Base-by-base conservation (phyloP, 1,140 invertebrate species). In the Pissodes strobi region DNA sequence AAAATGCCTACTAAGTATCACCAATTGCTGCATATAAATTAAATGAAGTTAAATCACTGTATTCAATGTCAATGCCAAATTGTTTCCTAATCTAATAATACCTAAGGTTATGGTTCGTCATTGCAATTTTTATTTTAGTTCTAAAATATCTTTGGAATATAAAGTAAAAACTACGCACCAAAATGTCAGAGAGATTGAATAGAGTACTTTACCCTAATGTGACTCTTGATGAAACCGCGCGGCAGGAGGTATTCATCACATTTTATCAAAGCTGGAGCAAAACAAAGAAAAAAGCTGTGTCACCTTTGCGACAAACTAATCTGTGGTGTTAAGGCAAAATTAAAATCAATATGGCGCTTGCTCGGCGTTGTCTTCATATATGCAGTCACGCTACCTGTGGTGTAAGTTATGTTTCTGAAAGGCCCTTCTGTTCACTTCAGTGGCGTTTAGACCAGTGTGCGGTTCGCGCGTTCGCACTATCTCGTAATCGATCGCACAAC, bases 311-410 rank as follows among this genome's bases (percentile, higher is more conserved):
- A 68, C 70, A 71, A 64, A 57, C 55, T 69, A 68, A 65, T 70
- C 66, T 67, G 67, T 68, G 58, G 68, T 68, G 61, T 66, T 72
- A 64, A 66, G 61, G 49, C 43, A 61, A 71, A 69, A 49, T 76
- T 75, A 76, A 76, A 76, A 76, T 76, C 75, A 75, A 76, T 76
- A 76, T 76, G 75, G 74, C 75, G 75, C 75, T 66, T 76, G 74
- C 73, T 73, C 73, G 55, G 69, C 69, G 38, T 69, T 60, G 61
- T 66, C 61, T 49, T 65, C 64, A 60, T 66, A 67, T 70, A 60
- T 72, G 69, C 71, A 73, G 72, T 68, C 67, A 71, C 67, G 68
- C 66, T 73, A 67, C 64, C 71, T 72, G 69, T 53, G 68, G 62
- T 72, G 66, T 55, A 72, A 67, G 57, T 72, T 72, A 61, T 67